These are phyloP conservation scores for Watsonalla cultraria DNA, from an alignment of 2,888 invertebrate genomes.

Conservation along the genomic window DNA sequence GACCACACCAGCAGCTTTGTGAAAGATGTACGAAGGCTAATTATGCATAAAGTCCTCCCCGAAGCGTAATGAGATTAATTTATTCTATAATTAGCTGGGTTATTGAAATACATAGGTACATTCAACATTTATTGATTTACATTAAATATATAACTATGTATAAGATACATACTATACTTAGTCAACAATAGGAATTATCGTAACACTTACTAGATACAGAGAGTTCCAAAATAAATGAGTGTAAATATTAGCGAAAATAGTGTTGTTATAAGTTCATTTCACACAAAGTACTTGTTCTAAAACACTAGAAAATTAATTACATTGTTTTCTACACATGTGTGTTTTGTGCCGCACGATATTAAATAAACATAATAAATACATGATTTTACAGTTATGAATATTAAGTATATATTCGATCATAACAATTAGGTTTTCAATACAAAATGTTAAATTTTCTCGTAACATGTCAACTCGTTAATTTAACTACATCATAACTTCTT, in stretches of 20 bases:
- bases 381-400: no score
- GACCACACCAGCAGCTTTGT: no score
- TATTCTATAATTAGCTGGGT: background rate
- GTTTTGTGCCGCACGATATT: background rate
- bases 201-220: conserved; percentile 24
- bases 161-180: conserved; percentile 47
- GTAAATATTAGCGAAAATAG: conserved; percentile 7
- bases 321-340: background rate
- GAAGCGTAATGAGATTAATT: no score
- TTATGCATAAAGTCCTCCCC: no score
- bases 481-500: no score
- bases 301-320: background rate
- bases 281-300: conserved; percentile 5
- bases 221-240: conserved; percentile 19
- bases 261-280: conserved; percentile 4
- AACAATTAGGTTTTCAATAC: no score
- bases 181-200: conserved; percentile 51
- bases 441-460: no score
- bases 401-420: no score
- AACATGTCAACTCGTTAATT: no score
- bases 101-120: conserved; percentile 23
- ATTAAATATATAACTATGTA: conserved; percentile 17
- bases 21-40: no score
- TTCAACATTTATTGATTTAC: conserved; percentile 30
- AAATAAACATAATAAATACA: no score